phyloP scores from a whole-genome alignment of 2,113 vertebrate genomes.

The Callithrix jacchus region DNA sequence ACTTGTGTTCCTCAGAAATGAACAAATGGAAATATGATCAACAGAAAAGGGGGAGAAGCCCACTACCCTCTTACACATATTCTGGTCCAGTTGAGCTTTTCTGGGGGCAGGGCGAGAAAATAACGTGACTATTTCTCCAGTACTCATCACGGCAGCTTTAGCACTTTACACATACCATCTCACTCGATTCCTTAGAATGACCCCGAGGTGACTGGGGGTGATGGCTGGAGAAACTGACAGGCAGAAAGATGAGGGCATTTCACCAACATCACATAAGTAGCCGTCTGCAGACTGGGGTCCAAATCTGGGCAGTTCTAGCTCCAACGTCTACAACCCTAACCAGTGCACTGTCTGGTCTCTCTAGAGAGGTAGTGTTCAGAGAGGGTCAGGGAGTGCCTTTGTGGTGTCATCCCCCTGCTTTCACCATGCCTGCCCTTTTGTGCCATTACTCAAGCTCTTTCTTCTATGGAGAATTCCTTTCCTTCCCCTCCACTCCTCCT shows the following conservation, averaged over 20 bases:
- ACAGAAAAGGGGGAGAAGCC: constrained; percentile 31
- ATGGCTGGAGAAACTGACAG: neutral
- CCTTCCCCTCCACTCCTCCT: neutral
- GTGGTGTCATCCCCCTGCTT: neutral
- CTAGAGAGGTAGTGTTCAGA: neutral
- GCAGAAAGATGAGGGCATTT: neutral
- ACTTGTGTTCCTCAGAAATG: neutral
- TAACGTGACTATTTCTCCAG: neutral
- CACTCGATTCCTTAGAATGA: neutral
- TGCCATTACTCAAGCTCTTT: neutral
- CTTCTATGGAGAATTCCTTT: neutral
- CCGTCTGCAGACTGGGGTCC: neutral
- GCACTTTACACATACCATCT: neutral
- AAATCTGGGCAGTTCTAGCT: neutral
- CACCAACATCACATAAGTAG: neutral
- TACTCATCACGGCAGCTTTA: neutral
- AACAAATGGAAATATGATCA: neutral
- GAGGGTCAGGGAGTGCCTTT: neutral
- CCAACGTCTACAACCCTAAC: neutral
- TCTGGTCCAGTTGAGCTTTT: neutral
- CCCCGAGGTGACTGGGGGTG: too few relatives aligned
- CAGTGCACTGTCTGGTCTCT: neutral
- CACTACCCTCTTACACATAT: neutral
- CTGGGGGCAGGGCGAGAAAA: neutral
- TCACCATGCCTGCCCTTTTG: neutral